Conservation (phyloP, 2,113 vertebrate genomes). For the Dermatemys mawii region DNA sequence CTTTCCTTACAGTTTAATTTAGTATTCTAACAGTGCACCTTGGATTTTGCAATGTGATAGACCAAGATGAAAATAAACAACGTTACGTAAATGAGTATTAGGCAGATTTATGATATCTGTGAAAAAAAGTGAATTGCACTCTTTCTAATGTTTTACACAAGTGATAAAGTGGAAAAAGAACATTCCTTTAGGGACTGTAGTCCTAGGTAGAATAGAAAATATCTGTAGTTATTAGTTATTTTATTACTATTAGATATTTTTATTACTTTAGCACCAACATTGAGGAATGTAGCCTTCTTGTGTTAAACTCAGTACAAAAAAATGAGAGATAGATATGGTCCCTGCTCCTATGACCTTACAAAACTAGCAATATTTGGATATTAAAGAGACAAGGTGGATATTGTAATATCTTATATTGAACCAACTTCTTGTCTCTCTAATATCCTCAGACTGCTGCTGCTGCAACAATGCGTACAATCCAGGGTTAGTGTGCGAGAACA, state of each 20-base stretch:
- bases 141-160: background rate
- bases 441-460: background rate
- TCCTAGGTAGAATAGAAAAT: accelerated
- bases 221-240: background rate
- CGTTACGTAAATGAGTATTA: background rate
- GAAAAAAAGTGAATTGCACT: background rate
- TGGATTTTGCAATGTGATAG: background rate
- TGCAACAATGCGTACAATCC: background rate
- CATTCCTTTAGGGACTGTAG: background rate
- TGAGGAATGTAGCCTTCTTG: background rate
- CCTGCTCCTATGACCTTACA: background rate
- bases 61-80: background rate
- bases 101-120: background rate
- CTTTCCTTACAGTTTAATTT: background rate
- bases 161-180: background rate
- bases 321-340: background rate
- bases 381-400: background rate
- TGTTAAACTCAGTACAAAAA: background rate
- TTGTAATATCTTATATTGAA: background rate
- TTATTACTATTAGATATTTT: background rate
- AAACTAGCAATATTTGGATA: background rate
- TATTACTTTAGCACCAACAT: accelerated
- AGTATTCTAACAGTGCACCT: background rate
- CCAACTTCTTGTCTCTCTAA: background rate
- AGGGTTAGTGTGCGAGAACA: background rate